Conservation (phyloP, 1,140 invertebrate genomes). For the Nasonia longicornis region DNA sequence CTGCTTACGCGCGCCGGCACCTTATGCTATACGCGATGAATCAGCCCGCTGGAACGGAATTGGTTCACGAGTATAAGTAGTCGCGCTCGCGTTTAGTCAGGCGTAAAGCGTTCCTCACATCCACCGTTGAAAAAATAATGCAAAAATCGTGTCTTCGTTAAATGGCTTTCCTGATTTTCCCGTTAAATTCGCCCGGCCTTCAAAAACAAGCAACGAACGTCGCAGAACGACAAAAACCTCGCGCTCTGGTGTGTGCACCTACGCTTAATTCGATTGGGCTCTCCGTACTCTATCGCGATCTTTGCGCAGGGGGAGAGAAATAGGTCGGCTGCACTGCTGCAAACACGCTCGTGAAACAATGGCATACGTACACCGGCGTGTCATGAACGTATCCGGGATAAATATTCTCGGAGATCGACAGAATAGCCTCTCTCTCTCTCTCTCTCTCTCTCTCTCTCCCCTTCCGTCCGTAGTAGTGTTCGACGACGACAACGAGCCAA, state of each 20-base stretch:
- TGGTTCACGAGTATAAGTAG: not conserved
- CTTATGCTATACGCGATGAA: not conserved
- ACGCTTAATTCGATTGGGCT: no score
- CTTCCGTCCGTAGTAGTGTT: not conserved
- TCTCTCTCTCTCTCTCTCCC: not conserved
- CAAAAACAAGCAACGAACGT: no score
- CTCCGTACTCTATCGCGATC: no score
- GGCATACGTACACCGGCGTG: not conserved
- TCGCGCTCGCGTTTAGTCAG: no score
- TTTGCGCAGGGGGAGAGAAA: no score
- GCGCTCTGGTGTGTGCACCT: not conserved
- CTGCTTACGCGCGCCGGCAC: not conserved
- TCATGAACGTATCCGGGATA: slow-evolving; percentile 28
- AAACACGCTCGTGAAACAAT: not conserved
- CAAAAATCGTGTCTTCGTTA: no score
- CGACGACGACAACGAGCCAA: slow-evolving; percentile 16
- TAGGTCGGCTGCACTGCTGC: no score
- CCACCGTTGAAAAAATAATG: no score
- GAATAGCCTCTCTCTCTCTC: not conserved
- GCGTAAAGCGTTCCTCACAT: no score
- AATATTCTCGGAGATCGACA: slow-evolving; percentile 8
- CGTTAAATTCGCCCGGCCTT: no score
- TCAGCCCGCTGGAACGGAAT: not conserved
- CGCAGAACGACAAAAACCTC: not conserved
- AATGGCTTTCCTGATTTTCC: no score